phyloP scores from a whole-genome alignment of 2,888 invertebrate genomes.

The Yponomeuta malinellus region DNA sequence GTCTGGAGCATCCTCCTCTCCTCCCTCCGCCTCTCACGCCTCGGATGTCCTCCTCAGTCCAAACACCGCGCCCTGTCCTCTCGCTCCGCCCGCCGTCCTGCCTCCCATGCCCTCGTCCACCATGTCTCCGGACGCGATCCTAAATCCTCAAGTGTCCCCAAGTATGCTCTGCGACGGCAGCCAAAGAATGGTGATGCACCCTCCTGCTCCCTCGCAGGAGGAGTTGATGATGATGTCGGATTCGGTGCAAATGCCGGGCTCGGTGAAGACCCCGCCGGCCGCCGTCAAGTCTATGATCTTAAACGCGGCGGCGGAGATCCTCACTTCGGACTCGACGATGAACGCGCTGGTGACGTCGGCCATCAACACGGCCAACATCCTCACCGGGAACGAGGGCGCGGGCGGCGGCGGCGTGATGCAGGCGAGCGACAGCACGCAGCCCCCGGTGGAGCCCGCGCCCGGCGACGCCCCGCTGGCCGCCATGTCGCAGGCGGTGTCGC shows the following conservation, averaged over 20 bases:
- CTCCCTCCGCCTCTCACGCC: conserved; percentile 48
- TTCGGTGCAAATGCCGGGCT: conserved; percentile 39
- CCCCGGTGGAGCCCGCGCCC: conserved; percentile 47
- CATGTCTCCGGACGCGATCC: conserved; percentile 72
- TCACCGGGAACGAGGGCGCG: conserved; percentile 46
- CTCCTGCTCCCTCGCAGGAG: conserved; percentile 27
- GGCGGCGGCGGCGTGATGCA: conserved; percentile 23
- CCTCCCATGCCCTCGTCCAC: conserved; percentile 29
- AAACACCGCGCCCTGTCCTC: conserved; percentile 25
- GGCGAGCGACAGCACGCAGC: conserved; percentile 31
- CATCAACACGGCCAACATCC: conserved; percentile 68
- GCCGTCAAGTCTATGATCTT: conserved; percentile 85
- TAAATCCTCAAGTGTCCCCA: conserved; percentile 78
- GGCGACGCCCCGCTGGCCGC: conserved; percentile 56
- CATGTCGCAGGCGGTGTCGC: conserved; percentile 71
- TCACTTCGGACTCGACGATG: conserved; percentile 78
- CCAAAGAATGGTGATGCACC: conserved; percentile 21
- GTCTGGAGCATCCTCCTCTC: not conserved
- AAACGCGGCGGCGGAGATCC: conserved; percentile 82
- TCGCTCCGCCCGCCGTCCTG: conserved; percentile 31
- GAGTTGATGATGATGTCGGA: conserved; percentile 61
- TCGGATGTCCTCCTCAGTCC: conserved; percentile 54
- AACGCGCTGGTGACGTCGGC: conserved; percentile 73
- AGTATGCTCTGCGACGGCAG: conserved; percentile 64
- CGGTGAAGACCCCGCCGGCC: conserved; percentile 74